A percentile compares a stretch with the other conserved stretches of the same genome.
These are phyloP conservation scores for Dendroctonus valens DNA, from an alignment of 1,140 invertebrate species.

Conservation along the genomic window DNA sequence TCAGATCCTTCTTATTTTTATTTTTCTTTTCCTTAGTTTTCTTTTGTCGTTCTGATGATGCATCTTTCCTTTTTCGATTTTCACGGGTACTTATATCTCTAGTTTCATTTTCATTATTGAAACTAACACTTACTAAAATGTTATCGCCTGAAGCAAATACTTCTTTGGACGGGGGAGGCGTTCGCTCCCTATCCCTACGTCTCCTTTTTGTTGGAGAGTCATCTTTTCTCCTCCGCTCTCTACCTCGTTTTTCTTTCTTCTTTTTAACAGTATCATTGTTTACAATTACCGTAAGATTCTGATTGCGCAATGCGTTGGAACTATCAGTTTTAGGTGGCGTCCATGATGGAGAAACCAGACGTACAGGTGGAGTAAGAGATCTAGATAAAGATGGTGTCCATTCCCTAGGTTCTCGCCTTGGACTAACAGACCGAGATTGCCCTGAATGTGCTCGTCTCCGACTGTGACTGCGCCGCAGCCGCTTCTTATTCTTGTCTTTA, in stretches of 20 bases:
- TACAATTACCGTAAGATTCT: slow-evolving; percentile 56
- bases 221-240: slow-evolving; percentile 51
- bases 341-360: slow-evolving; percentile 47
- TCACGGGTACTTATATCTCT: slow-evolving; percentile 54
- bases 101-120: slow-evolving; percentile 69
- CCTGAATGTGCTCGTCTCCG: slow-evolving; percentile 18
- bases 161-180: slow-evolving; percentile 75
- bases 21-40: slow-evolving; percentile 47
- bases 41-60: slow-evolving; percentile 55
- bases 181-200: slow-evolving; percentile 54
- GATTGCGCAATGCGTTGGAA: slow-evolving; percentile 42
- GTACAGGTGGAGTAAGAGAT: slow-evolving; percentile 36
- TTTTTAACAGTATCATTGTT: slow-evolving; percentile 56
- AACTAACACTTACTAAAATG: slow-evolving; percentile 88
- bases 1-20: slow-evolving; percentile 45
- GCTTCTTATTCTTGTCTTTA: slow-evolving; percentile 39
- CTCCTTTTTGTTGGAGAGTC: slow-evolving; percentile 56
- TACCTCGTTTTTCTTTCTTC: slow-evolving; percentile 56
- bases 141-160: slow-evolving; percentile 90
- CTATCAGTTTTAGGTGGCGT: slow-evolving; percentile 52
- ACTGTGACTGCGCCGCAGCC: slow-evolving; percentile 18
- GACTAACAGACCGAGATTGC: slow-evolving; percentile 30
- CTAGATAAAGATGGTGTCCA: slow-evolving; percentile 51
- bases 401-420: slow-evolving; percentile 31
- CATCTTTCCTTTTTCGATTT: slow-evolving; percentile 51